A percentile compares a stretch with the other conserved stretches of the same genome.
phyloP scores from a whole-genome alignment of 64 coral and sea anemone genomes.

The Dendronephthya gigantea region DNA sequence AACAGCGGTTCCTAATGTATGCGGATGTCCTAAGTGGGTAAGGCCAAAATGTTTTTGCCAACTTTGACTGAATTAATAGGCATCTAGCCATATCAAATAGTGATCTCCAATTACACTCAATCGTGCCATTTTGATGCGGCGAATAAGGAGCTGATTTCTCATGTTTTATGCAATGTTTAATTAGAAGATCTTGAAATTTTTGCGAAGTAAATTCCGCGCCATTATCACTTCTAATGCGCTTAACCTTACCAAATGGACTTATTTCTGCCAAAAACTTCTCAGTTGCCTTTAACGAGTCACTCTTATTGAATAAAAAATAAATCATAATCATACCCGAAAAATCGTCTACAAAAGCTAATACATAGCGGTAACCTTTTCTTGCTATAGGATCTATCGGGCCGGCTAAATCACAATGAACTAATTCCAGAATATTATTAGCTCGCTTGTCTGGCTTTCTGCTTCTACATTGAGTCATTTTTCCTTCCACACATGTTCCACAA shows the following conservation, averaged over 20 bases:
- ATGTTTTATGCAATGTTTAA: too few relatives aligned
- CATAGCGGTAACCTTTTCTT: slow-evolving; percentile 33
- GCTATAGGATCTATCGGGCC: slow-evolving; percentile 22
- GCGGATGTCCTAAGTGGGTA: too few relatives aligned
- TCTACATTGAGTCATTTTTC: slow-evolving; percentile 20
- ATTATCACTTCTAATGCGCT: too few relatives aligned
- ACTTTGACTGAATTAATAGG: too few relatives aligned
- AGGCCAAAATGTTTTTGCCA: too few relatives aligned
- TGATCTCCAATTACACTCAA: too few relatives aligned
- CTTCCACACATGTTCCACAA: slow-evolving; percentile 24
- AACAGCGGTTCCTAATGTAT: too few relatives aligned
- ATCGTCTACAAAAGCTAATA: slow-evolving; percentile 30
- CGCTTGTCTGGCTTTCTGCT: slow-evolving; percentile 20
- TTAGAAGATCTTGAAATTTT: too few relatives aligned
- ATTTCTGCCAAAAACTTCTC: slow-evolving; percentile 42
- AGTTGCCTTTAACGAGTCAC: slow-evolving; percentile 27
- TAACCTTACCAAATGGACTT: not conserved
- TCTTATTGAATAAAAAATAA: slow-evolving; percentile 36
- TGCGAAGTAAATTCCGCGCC: too few relatives aligned
- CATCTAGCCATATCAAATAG: too few relatives aligned
- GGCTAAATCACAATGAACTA: slow-evolving; percentile 28
- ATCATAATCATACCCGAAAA: slow-evolving; percentile 25
- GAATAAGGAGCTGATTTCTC: too few relatives aligned
- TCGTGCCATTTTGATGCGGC: too few relatives aligned
- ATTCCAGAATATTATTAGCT: slow-evolving; percentile 14